Conservation (phyloP, 1,140 invertebrate genomes). For the Oppia nitens region DNA sequence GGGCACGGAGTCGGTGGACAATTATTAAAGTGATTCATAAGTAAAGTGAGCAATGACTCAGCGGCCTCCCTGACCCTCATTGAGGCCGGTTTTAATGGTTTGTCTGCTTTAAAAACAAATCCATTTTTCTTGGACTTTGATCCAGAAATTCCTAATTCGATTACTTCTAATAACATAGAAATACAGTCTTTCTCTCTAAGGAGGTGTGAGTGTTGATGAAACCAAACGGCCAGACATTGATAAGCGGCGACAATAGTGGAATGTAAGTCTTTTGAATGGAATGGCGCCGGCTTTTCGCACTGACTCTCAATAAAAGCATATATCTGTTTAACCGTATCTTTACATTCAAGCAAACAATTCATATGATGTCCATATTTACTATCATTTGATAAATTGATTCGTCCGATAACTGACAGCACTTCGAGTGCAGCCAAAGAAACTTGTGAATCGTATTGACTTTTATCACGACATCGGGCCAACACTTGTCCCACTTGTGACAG, state of each 20-base stretch:
- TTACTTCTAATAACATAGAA: conserved; percentile 79
- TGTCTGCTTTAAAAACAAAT: conserved; percentile 62
- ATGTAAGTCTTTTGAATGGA: conserved; percentile 93
- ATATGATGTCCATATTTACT: conserved; percentile 34
- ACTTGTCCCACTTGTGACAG: background rate
- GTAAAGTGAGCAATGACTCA: conserved; percentile 65
- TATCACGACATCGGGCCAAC: conserved; percentile 3
- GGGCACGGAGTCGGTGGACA: conserved; percentile 10
- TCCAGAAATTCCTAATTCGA: conserved; percentile 92
- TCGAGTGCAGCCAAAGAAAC: conserved; percentile 83
- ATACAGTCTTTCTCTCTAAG: conserved; percentile 81
- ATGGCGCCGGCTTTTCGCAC: conserved; percentile 80
- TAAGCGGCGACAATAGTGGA: conserved; percentile 92
- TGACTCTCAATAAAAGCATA: conserved; percentile 93
- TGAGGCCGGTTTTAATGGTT: conserved; percentile 84
- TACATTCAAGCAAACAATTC: conserved; percentile 34
- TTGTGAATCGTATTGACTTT: conserved; percentile 67
- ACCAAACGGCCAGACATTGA: conserved; percentile 75
- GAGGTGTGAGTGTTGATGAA: conserved; percentile 58
- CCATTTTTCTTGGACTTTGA: conserved; percentile 47
- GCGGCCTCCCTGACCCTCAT: conserved; percentile 90
- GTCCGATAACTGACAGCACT: conserved; percentile 67
- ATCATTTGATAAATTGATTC: conserved; percentile 63
- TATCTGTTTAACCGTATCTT: conserved; percentile 88
- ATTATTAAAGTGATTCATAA: conserved; percentile 20